These are phyloP conservation scores for Athene noctua DNA, from an alignment of 2,113 vertebrate genomes.

Conservation along the genomic window DNA sequence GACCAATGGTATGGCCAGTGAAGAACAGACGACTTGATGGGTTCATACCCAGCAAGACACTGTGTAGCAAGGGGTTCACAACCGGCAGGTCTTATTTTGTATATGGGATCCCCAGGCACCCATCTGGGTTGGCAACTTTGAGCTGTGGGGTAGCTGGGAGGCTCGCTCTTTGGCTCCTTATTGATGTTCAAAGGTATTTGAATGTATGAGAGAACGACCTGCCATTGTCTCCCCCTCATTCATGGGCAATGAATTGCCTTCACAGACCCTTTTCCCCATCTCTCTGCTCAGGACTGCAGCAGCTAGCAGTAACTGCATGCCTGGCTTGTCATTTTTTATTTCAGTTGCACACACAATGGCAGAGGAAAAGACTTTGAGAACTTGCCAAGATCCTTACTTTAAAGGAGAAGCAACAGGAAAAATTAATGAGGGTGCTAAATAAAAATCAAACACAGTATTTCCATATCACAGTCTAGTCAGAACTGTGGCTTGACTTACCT, in stretches of 20 bases:
- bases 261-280: not conserved
- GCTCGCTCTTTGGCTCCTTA: rapidly evolving
- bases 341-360: not conserved
- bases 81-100: not conserved
- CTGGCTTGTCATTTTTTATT: slow-evolving; percentile 18
- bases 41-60: not conserved
- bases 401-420: slow-evolving; percentile 23
- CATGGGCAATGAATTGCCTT: not conserved
- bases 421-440: slow-evolving; percentile 26
- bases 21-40: not conserved
- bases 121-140: not conserved
- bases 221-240: not conserved
- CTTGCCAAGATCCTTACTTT: slow-evolving; percentile 13
- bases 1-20: not conserved
- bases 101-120: not conserved
- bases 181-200: not conserved
- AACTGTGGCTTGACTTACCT: slow-evolving; percentile 46
- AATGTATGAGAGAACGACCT: not conserved
- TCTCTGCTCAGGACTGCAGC: not conserved
- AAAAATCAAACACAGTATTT: slow-evolving; percentile 37
- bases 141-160: not conserved
- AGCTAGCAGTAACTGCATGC: not conserved
- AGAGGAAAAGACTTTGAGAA: not conserved
- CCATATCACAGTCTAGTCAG: slow-evolving; percentile 10
- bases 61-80: not conserved